A percentile compares a stretch with the other conserved stretches of the same genome.
Evolutionary conservation across 2,888 invertebrate species (phyloP).

Genomic region (Lasius fuliginosus): DNA sequence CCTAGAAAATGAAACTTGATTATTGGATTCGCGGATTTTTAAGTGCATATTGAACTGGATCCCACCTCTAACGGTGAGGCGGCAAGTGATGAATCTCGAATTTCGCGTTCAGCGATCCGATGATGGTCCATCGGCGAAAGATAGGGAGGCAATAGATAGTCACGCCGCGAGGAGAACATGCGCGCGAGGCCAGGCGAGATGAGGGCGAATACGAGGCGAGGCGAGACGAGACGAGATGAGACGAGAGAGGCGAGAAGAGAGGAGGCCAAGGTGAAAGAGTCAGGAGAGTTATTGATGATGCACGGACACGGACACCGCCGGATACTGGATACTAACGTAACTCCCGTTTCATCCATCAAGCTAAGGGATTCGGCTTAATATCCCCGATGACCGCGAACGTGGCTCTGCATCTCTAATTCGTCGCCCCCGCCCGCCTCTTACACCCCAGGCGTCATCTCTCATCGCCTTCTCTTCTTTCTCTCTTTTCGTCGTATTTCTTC

Average conservation of each 20-base stretch:
- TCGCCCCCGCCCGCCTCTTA: slow-evolving; percentile 67
- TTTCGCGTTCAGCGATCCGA: neutral
- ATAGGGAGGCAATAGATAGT: slow-evolving; percentile 48
- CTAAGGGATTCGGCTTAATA: slow-evolving; percentile 77
- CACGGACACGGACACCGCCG: slow-evolving; percentile 75
- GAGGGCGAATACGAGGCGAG: neutral
- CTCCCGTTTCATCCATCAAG: slow-evolving; percentile 79
- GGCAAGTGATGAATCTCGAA: neutral
- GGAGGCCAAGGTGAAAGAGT: slow-evolving; percentile 55
- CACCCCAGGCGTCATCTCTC: slow-evolving; percentile 29
- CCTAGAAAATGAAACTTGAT: no score
- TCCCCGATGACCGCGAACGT: slow-evolving; percentile 74
- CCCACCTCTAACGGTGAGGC: neutral
- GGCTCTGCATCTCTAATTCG: slow-evolving; percentile 78
- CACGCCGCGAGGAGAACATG: slow-evolving; percentile 32
- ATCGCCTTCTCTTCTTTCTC: slow-evolving; percentile 3
- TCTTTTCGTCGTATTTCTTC: slow-evolving; percentile 18
- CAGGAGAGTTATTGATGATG: slow-evolving; percentile 78
- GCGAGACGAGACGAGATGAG: slow-evolving; percentile 10
- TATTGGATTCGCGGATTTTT: no score
- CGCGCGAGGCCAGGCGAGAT: slow-evolving; percentile 17
- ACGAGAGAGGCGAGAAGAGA: slow-evolving; percentile 34
- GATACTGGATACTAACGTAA: slow-evolving; percentile 76
- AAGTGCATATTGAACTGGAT: no score
- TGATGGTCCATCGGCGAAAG: slow-evolving; percentile 3